Base-by-base conservation (phyloP, 2,113 vertebrate genomes). In the Felis chaus region DNA sequence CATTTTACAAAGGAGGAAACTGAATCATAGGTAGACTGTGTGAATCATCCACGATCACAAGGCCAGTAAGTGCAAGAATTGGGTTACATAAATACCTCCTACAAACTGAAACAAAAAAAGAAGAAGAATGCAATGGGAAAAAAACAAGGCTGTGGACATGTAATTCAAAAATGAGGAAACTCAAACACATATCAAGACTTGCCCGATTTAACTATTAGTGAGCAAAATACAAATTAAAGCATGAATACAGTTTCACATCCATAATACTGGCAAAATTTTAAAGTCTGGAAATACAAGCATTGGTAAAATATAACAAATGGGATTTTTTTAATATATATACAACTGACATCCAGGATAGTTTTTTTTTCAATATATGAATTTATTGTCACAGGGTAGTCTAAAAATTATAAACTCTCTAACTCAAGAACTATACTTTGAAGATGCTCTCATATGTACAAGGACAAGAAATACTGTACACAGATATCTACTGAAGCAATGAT, bases 191-290 rank as follows among this genome's bases (percentile, higher is more conserved):
- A 57, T 31, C 50, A 82, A 21, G 8, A 41, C 31, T 69, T 68
- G 19, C 18, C 83, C 82, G 68, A 19, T 39, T 81, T 86, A 73
- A 85, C 39, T 89, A 36, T 36, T 63, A 63, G 4, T 63, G 50
- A 97, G 71, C 45, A 94, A 91, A 53, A 79, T 45, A 12, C 19
- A 89, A 96, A 84, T 25, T 50, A 68, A 91, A 84, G 53, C 27
- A 29, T 10, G 31, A 23, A 82, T 68, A 45, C 18, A 82, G 9
- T 65, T 55, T 79, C 41, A 31, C 29, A 83, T 1, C 31, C 63
- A 94, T 33, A 45, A 61, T 31, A 53, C 7, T 91, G 63, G 41
- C 7, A 80, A 83, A n/a, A 73, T 18, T 50, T 78, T 29, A 55
- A 86, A 74, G 39, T 89, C 16, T 84, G 11, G 53, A 50, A 71